These are phyloP conservation scores for Hypsibius dujardini DNA, from an alignment of 1,140 invertebrate species.

Conservation along the genomic window DNA sequence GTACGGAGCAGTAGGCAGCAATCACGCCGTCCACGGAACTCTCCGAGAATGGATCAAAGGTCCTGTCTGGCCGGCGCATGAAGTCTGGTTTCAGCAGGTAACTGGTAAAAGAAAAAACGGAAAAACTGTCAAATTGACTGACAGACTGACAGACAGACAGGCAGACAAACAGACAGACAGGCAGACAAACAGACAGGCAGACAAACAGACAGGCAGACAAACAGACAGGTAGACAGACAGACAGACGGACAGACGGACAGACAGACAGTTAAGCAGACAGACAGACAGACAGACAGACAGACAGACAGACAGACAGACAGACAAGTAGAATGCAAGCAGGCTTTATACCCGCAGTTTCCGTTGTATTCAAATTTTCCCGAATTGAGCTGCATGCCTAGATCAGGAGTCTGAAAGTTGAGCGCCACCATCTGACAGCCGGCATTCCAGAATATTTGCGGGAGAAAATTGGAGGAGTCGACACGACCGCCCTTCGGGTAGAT, in stretches of 20 bases:
- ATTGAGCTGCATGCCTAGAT: slow-evolving; percentile 97
- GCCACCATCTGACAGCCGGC: slow-evolving; percentile 85
- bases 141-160: no score
- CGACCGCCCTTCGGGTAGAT: slow-evolving; percentile 97
- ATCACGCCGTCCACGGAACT: slow-evolving; percentile 98
- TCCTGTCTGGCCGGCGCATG: slow-evolving; percentile 84
- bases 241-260: no score
- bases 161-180: no score
- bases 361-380: slow-evolving; percentile 94
- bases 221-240: no score
- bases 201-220: no score
- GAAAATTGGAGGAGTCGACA: slow-evolving; percentile 97
- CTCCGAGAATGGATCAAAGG: slow-evolving; percentile 97
- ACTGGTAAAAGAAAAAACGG: slow-evolving; percentile 37
- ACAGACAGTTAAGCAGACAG: no score
- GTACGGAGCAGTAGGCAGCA: slow-evolving; percentile 88
- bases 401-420: slow-evolving; percentile 98
- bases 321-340: neutral
- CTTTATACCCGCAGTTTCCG: slow-evolving; percentile 59
- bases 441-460: slow-evolving; percentile 82
- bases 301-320: no score
- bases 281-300: no score
- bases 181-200: no score
- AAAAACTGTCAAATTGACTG: no score
- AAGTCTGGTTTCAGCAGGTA: slow-evolving; percentile 97